phyloP scores from a whole-genome alignment of 2,797 vertebrate genomes.

The Acipenser ruthenus region DNA sequence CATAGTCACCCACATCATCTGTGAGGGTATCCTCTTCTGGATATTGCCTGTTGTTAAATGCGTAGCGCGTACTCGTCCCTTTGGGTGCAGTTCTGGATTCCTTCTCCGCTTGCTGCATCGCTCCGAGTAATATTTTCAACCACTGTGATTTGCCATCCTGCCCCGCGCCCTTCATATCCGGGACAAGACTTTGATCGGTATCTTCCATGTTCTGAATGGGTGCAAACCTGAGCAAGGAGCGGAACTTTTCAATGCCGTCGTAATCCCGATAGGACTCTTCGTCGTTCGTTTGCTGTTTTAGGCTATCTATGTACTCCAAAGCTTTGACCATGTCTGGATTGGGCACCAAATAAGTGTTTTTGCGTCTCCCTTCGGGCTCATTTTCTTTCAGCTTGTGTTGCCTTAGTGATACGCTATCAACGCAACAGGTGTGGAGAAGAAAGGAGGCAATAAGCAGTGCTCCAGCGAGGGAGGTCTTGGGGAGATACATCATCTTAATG shows the following conservation, averaged over 20 bases:
- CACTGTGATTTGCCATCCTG: conserved; percentile 73
- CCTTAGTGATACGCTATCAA: conserved; percentile 68
- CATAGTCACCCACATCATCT: conserved; percentile 58
- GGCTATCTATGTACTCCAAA: conserved; percentile 83
- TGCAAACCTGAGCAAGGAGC: conserved; percentile 44
- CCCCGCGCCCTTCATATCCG: conserved; percentile 55
- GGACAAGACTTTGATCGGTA: conserved; percentile 56
- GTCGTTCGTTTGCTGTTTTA: conserved; percentile 66
- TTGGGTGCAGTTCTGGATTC: conserved; percentile 49
- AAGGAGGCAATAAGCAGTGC: conserved; percentile 47
- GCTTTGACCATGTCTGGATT: conserved; percentile 86
- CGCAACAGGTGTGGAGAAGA: conserved; percentile 51
- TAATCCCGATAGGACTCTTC: conserved; percentile 61
- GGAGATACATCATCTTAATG: conserved; percentile 44
- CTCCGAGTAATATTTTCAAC: conserved; percentile 76
- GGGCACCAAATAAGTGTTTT: conserved; percentile 56
- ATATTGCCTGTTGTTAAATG: conserved; percentile 47
- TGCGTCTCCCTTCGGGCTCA: conserved; percentile 57
- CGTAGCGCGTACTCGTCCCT: conserved; percentile 58
- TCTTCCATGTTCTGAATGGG: conserved; percentile 52
- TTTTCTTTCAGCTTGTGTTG: conserved; percentile 69
- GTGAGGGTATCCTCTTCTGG: conserved; percentile 54
- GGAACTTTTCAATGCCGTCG: conserved; percentile 42
- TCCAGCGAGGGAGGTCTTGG: conserved; percentile 37
- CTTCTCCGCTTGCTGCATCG: conserved; percentile 70